Conservation (phyloP, 1,140 invertebrate genomes). For the Periplaneta americana region DNA sequence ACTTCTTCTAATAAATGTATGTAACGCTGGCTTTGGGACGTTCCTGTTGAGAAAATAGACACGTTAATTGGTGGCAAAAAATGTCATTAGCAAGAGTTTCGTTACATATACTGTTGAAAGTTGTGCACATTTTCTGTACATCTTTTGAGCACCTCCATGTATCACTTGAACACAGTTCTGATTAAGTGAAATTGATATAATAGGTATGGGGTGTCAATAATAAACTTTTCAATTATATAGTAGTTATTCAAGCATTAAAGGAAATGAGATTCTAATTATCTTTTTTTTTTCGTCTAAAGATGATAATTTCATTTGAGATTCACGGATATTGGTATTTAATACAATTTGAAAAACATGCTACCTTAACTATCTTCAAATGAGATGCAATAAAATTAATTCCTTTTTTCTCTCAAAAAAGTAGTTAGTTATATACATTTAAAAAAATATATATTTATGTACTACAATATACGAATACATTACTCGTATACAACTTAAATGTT, state of each 20-base stretch:
- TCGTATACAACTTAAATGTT: too few species aligned
- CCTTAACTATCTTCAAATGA: too few species aligned
- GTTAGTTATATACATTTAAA: too few species aligned
- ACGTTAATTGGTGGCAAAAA: slow-evolving; percentile 1
- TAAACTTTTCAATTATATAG: not conserved
- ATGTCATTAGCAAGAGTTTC: not conserved
- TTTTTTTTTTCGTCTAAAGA: too few species aligned
- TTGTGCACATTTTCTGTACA: not conserved
- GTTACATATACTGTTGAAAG: not conserved
- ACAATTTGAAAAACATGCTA: too few species aligned
- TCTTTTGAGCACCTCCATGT: slow-evolving; percentile 18
- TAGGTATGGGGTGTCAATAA: not conserved
- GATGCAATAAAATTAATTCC: too few species aligned
- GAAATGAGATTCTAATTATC: not conserved
- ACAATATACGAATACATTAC: too few species aligned
- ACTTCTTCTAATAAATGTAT: slow-evolving; percentile 42
- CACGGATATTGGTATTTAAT: too few species aligned
- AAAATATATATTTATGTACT: too few species aligned
- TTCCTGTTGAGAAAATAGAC: slow-evolving; percentile 19
- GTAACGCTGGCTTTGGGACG: slow-evolving; percentile 36
- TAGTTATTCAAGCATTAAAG: not conserved
- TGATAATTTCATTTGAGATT: too few species aligned
- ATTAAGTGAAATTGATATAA: not conserved
- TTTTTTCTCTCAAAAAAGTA: too few species aligned
- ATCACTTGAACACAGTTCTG: not conserved